These are phyloP conservation scores for Hirtodrosophila trivittata DNA, from an alignment of 2,888 invertebrate genomes.

Conservation along the genomic window DNA sequence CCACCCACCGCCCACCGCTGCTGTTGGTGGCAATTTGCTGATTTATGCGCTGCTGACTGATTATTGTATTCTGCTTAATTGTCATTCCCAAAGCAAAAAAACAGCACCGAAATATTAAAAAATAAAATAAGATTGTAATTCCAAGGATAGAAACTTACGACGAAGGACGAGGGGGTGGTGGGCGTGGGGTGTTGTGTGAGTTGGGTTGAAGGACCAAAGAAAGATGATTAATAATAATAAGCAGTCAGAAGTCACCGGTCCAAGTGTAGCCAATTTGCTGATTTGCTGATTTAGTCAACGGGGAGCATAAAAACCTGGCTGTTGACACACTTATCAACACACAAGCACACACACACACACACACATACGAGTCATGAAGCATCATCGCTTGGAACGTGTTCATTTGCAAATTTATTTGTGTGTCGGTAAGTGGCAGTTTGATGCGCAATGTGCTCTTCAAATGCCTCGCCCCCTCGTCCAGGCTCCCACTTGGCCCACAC, in stretches of 20 bases:
- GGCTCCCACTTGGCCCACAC: background rate
- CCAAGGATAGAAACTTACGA: background rate
- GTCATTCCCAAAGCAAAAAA: slow-evolving; percentile 58
- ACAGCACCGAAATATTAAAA: no score
- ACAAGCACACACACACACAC: slow-evolving; percentile 31
- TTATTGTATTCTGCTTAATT: slow-evolving; percentile 70
- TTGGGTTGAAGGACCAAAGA: background rate
- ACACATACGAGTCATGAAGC: slow-evolving; percentile 38
- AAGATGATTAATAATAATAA: slow-evolving; percentile 37
- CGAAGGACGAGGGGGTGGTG: slow-evolving; percentile 4
- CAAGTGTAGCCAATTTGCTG: slow-evolving; percentile 74
- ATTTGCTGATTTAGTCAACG: slow-evolving; percentile 73
- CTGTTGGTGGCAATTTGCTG: slow-evolving; percentile 61
- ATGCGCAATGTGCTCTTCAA: slow-evolving; percentile 76
- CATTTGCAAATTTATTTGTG: slow-evolving; percentile 80
- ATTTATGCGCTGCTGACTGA: slow-evolving; percentile 71
- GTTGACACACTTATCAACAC: slow-evolving; percentile 79
- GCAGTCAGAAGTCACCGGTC: slow-evolving; percentile 44
- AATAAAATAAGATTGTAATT: background rate
- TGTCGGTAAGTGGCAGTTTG: slow-evolving; percentile 77
- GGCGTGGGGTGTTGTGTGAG: no score
- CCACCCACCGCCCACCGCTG: background rate
- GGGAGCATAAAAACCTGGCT: slow-evolving; percentile 57
- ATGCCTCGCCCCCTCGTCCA: slow-evolving; percentile 40
- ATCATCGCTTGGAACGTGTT: slow-evolving; percentile 74